Base-by-base conservation (phyloP, 1,140 invertebrate species). In the Caenorhabditis tropicalis region DNA sequence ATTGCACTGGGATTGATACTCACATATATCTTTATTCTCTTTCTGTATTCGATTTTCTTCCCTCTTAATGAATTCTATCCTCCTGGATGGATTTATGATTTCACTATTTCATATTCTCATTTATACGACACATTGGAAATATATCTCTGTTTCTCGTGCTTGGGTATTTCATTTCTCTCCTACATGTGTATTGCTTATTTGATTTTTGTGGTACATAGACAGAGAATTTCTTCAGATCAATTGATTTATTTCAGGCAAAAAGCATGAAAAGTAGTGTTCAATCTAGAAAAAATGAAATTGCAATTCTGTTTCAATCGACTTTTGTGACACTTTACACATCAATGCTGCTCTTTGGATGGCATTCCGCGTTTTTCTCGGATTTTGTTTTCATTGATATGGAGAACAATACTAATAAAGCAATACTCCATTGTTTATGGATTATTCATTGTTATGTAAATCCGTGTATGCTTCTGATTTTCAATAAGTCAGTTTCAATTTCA, bases 391-490 rank as follows among this genome's bases (percentile, higher is more conserved):
- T 65, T 65, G 58, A 65, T 36, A 65, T 65, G 31, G 7, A 19
- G 0, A 33, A 19, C 21, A 33, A 65, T 33, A 65, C 1, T 15
- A 65, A 65, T 36, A 29, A 65, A 19, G 58, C 29, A 2, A 36
- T 65, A 19, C 19, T 65, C 9, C 33, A 65, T 65, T 15, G 16
- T 19, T n/a, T 33, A 0, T 65, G 29, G 29, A 65, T 65, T 65
- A 2, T 65, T 12, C 58, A 65, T n/a, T 65, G 58, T 33, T 65
- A 65, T 36, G 31, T 65, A 3, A 65, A 65, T 65, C 58, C 58
- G 7, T 6, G 3, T 5, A 65, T 65, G 58, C 3, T 36, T 5
- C 21, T 65, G 29, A 19, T 65, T 19, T 65, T 33, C 19, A 65
- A 65, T 19, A 65, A 36, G 58, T 65, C 16, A 16, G 19, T 2